Evolutionary conservation across 1,140 invertebrate species (phyloP).

Genomic region (Contarinia nasturtii): DNA sequence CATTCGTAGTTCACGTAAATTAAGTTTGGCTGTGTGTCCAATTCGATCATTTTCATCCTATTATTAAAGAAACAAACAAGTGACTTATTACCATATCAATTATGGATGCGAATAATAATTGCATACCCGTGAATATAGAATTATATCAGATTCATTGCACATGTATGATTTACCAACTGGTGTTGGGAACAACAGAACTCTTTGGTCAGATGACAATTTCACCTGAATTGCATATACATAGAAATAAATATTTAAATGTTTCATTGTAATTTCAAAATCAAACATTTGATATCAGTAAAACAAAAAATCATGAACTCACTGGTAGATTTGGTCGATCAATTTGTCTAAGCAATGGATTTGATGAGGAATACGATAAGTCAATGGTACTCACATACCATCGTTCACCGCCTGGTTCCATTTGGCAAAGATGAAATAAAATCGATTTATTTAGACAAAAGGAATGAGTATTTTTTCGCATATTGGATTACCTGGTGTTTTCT

Average conservation of each 20-base stretch:
- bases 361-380: conserved; percentile 39
- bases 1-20: conserved; percentile 32
- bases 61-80: background rate
- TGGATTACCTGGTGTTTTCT: conserved; percentile 28
- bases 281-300: background rate
- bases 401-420: conserved; percentile 64
- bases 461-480: background rate
- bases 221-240: conserved; percentile 13
- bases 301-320: conserved; percentile 9
- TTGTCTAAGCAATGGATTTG: conserved; percentile 30
- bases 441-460: background rate
- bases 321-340: conserved; percentile 27
- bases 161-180: conserved; percentile 67
- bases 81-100: too few species aligned
- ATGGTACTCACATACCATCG: conserved; percentile 64
- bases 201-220: conserved; percentile 34
- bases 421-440: conserved; percentile 27
- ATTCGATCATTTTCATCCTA: conserved; percentile 18
- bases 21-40: conserved; percentile 30
- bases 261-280: background rate
- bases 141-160: conserved; percentile 37
- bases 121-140: conserved; percentile 18
- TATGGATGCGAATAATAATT: background rate
- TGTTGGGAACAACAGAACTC: conserved; percentile 53
- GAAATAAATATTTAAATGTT: too few species aligned